phyloP scores from a whole-genome alignment of 92 coral and sea anemone genomes.

The Paramuricea clavata region DNA sequence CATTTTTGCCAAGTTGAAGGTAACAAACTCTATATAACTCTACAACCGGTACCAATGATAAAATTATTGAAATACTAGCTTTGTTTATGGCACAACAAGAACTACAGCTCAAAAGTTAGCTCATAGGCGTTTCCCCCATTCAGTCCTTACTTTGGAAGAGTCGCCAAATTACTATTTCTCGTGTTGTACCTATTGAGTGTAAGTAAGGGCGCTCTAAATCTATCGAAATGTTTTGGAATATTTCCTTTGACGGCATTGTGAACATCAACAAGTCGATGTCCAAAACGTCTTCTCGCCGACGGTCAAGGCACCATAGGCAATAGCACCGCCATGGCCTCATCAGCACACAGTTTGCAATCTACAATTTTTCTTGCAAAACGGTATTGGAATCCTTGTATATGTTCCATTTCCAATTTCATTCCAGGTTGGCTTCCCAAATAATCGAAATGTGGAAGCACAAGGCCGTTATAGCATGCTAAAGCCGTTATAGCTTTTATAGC shows the following conservation, averaged over 20 bases:
- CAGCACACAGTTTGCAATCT: neutral
- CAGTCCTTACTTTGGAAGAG: constrained; percentile 18
- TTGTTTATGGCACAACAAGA: too few relatives aligned
- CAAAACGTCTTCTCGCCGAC: neutral
- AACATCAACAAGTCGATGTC: constrained; percentile 29
- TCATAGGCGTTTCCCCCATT: constrained; percentile 37
- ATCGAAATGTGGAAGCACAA: too few relatives aligned
- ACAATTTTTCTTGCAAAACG: constrained; percentile 11
- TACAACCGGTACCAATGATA: too few relatives aligned
- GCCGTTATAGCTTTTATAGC: too few relatives aligned
- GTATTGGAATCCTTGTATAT: too few relatives aligned
- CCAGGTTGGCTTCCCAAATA: too few relatives aligned
- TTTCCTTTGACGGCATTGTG: constrained; percentile 41
- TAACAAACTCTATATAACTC: too few relatives aligned
- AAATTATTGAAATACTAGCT: too few relatives aligned
- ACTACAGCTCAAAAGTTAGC: too few relatives aligned
- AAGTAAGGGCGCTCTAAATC: constrained; percentile 23
- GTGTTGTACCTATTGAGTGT: constrained; percentile 21
- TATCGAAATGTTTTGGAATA: constrained; percentile 31
- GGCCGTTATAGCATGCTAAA: too few relatives aligned
- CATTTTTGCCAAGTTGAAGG: too few relatives aligned
- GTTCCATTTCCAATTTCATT: neutral
- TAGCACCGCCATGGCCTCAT: neutral
- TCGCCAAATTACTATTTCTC: constrained; percentile 28
- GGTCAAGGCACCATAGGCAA: neutral